Percentiles rank a stretch among this genome's conserved stretches.
These are phyloP conservation scores for Seladonia tumulorum DNA, from an alignment of 2,888 invertebrate genomes.

Conservation along the genomic window DNA sequence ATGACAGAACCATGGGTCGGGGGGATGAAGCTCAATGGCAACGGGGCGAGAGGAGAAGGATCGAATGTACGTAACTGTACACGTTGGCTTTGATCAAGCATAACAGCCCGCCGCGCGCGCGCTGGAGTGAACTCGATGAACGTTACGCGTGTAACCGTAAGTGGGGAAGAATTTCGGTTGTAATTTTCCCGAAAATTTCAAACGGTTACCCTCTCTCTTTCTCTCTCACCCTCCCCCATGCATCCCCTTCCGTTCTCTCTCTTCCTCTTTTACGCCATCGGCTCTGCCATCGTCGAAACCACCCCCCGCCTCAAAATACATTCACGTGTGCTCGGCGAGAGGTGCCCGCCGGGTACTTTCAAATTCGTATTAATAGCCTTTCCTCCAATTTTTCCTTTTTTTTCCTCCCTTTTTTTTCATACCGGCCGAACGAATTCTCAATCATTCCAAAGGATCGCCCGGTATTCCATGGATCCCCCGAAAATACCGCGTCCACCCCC, in stretches of 20 bases:
- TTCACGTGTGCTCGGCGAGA: constrained; percentile 48
- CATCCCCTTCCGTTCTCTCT: neutral
- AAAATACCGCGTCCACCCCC: constrained; percentile 45
- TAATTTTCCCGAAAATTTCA: constrained; percentile 69
- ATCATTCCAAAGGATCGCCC: constrained; percentile 51
- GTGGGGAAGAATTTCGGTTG: constrained; percentile 70
- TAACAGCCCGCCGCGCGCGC: constrained; percentile 68
- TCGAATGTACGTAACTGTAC: constrained; percentile 72
- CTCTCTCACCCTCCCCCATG: neutral
- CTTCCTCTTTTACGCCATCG: neutral
- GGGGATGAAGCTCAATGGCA: constrained; percentile 48
- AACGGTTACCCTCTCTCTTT: constrained; percentile 26
- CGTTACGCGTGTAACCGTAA: constrained; percentile 71
- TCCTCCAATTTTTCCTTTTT: neutral
- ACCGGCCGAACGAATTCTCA: constrained; percentile 36
- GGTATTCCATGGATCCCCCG: constrained; percentile 18
- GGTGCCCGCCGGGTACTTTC: constrained; percentile 32
- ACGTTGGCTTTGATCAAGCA: constrained; percentile 77
- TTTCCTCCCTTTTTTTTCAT: neutral
- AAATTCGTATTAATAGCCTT: constrained; percentile 46
- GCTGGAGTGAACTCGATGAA: constrained; percentile 69
- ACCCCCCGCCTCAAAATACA: constrained; percentile 21
- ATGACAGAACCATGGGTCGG: constrained; percentile 69
- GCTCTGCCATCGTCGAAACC: neutral
- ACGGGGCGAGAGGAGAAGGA: constrained; percentile 55